Percentiles rank a stretch among this genome's conserved stretches.
Evolutionary conservation across 2,888 invertebrate species (phyloP).

Genomic region (Drosophila limbata): DNA sequence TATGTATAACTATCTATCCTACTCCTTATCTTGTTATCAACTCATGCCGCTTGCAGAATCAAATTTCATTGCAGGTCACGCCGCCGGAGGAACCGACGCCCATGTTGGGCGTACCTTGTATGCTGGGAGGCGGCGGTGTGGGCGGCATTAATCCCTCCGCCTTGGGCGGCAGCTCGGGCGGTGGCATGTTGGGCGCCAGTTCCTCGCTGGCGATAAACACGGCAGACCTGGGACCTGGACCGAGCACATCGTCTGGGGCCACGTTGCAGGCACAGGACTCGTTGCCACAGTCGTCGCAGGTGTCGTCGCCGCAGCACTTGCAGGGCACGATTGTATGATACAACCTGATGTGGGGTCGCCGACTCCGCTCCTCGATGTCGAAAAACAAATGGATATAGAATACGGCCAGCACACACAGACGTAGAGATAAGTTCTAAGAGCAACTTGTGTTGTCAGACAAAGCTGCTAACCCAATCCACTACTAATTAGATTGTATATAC

Average conservation of each 20-base stretch:
- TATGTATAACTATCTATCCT: too few relatives aligned
- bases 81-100: constrained; percentile 88
- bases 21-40: too few relatives aligned
- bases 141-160: constrained; percentile 85
- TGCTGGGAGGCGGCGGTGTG: constrained; percentile 76
- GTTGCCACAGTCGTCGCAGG: constrained; percentile 75
- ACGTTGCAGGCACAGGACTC: constrained; percentile 86
- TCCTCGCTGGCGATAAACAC: constrained; percentile 84
- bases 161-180: constrained; percentile 81
- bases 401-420: constrained; percentile 76
- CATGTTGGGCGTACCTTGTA: constrained; percentile 84
- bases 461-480: constrained; percentile 40
- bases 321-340: constrained; percentile 98
- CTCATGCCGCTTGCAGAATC: constrained; percentile 67
- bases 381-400: constrained; percentile 86
- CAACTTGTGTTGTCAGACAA: constrained; percentile 24
- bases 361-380: constrained; percentile 91
- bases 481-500: constrained; percentile 8
- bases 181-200: constrained; percentile 80
- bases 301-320: constrained; percentile 88
- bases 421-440: constrained; percentile 67
- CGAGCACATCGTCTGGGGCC: constrained; percentile 84
- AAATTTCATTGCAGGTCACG: constrained; percentile 86
- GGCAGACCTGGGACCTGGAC: constrained; percentile 83
- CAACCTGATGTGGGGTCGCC: constrained; percentile 96